phyloP scores from a whole-genome alignment of 1,140 invertebrate genomes.

The Daktulosphaira vitifoliae region DNA sequence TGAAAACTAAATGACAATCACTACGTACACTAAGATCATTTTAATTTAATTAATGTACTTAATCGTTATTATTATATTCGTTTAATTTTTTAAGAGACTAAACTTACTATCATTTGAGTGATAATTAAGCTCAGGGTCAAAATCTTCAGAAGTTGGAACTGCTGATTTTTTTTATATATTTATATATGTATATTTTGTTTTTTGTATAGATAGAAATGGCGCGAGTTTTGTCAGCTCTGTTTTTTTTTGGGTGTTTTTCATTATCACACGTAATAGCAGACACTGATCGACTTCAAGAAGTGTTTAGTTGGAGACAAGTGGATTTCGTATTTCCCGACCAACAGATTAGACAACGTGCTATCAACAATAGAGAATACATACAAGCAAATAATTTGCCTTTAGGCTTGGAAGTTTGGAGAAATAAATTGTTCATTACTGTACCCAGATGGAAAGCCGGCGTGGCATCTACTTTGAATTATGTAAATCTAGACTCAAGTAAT shows the following conservation, averaged over 20 bases:
- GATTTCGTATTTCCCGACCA: conserved; percentile 62
- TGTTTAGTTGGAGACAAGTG: conserved; percentile 60
- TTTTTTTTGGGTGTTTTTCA: conserved; percentile 8
- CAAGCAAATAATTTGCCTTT: conserved; percentile 66
- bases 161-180: no score
- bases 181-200: no score
- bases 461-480: conserved; percentile 61
- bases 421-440: conserved; percentile 66
- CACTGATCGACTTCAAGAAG: conserved; percentile 52
- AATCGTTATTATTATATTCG: no score
- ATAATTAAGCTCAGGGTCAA: no score
- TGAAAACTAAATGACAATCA: no score
- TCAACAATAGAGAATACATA: conserved; percentile 54
- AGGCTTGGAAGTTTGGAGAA: conserved; percentile 65
- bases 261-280: background rate
- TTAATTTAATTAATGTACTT: no score
- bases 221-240: background rate
- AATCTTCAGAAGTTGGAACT: no score
- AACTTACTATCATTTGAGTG: no score
- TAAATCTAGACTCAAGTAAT: conserved; percentile 43
- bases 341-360: conserved; percentile 50
- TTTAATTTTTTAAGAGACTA: no score
- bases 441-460: conserved; percentile 66
- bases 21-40: no score
- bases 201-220: conserved; percentile 9